These are phyloP conservation scores for Scrobipalpa costella DNA, from an alignment of 2,888 invertebrate species.

Conservation along the genomic window DNA sequence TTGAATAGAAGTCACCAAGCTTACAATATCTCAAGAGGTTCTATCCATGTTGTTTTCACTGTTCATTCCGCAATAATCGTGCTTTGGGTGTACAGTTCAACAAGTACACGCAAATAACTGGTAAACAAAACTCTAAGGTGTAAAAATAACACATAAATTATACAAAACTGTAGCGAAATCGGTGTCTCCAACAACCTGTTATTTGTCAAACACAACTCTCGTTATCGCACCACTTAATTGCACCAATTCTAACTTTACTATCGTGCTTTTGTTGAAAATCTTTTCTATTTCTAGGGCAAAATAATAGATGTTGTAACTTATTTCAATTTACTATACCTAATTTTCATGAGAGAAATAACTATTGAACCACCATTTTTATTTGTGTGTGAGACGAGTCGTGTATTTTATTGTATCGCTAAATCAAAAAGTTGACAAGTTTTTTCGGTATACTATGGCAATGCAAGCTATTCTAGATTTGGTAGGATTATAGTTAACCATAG, in stretches of 20 bases:
- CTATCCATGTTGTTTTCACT: slow-evolving; percentile 34
- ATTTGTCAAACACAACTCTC: slow-evolving; percentile 75
- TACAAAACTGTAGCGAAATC: slow-evolving; percentile 71
- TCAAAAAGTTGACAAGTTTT: slow-evolving; percentile 26
- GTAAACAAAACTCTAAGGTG: slow-evolving; percentile 43
- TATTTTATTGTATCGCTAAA: slow-evolving; percentile 38
- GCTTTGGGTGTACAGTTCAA: slow-evolving; percentile 30
- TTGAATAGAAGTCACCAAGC: slow-evolving; percentile 62
- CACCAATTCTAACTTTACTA: slow-evolving; percentile 52
- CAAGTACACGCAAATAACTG: slow-evolving; percentile 37
- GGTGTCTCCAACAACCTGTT: slow-evolving; percentile 80
- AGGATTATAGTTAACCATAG: slow-evolving; percentile 48
- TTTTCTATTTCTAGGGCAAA: slow-evolving; percentile 45
- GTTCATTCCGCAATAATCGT: slow-evolving; percentile 31
- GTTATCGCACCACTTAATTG: slow-evolving; percentile 62
- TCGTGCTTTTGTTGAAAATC: slow-evolving; percentile 48
- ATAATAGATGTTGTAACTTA: slow-evolving; percentile 44
- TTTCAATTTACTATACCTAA: slow-evolving; percentile 55
- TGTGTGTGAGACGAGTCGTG: slow-evolving; percentile 68
- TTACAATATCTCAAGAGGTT: slow-evolving; percentile 37
- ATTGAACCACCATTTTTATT: slow-evolving; percentile 80
- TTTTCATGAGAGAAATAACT: slow-evolving; percentile 62
- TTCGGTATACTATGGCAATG: not conserved
- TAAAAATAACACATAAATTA: slow-evolving; percentile 62
- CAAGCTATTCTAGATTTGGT: slow-evolving; percentile 40